Conservation (phyloP, 2,888 invertebrate genomes). For the Crocallis elinguaria region DNA sequence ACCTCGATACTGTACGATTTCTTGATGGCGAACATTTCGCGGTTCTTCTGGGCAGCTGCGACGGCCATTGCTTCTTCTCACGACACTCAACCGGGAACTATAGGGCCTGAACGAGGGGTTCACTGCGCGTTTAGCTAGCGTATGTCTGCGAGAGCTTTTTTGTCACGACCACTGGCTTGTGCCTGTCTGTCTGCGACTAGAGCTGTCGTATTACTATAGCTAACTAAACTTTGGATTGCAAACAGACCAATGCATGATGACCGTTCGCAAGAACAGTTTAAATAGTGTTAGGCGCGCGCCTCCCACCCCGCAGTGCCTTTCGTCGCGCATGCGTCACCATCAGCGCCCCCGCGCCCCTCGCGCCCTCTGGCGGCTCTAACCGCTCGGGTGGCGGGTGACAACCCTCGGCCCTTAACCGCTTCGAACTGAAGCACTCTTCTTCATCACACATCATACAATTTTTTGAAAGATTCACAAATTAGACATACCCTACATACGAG, state of each 20-base stretch:
- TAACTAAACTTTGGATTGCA: conserved; percentile 87
- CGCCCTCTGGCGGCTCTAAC: conserved; percentile 36
- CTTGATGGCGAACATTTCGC: conserved; percentile 98
- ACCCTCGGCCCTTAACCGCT: conserved; percentile 36
- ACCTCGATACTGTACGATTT: conserved; percentile 99
- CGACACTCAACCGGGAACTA: conserved; percentile 78
- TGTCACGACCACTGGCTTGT: conserved; percentile 86
- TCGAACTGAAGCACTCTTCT: conserved; percentile 33
- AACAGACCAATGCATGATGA: conserved; percentile 89
- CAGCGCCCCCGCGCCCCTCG: conserved; percentile 62
- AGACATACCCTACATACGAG: no score
- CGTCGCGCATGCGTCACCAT: conserved; percentile 86
- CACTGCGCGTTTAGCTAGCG: conserved; percentile 83
- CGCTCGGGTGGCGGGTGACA: conserved; percentile 24
- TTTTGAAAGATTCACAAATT: no score
- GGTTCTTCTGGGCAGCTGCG: conserved; percentile 96
- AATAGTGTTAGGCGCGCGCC: conserved; percentile 85
- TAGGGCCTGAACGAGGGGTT: conserved; percentile 79
- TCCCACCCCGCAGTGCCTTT: conserved; percentile 83
- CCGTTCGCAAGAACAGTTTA: conserved; percentile 87
- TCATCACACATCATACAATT: conserved; percentile 9
- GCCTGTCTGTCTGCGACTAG: conserved; percentile 85
- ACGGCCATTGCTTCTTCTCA: conserved; percentile 90
- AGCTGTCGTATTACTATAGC: conserved; percentile 84
- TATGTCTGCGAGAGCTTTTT: conserved; percentile 82